These are phyloP conservation scores for Pheucticus melanocephalus DNA, from an alignment of 2,113 vertebrate species.

Conservation along the genomic window DNA sequence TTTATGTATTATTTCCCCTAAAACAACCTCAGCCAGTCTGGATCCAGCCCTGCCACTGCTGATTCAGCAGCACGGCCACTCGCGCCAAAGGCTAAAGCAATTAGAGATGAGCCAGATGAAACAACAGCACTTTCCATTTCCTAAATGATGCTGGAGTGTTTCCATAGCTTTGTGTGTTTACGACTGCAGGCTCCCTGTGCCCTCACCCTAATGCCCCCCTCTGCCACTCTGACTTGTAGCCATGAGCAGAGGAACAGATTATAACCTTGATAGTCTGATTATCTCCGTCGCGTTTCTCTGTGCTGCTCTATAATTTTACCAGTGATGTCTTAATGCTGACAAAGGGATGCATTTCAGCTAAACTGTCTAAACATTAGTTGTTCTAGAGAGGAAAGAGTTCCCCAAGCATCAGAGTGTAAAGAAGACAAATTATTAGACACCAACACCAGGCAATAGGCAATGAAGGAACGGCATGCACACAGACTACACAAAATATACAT, in stretches of 20 bases:
- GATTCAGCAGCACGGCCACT: background rate
- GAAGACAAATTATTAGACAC: background rate
- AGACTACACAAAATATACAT: background rate
- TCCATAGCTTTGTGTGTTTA: background rate
- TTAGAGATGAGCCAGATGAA: slow-evolving; percentile 55
- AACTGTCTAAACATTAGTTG: background rate
- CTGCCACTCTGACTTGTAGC: slow-evolving; percentile 42
- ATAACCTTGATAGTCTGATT: slow-evolving; percentile 42
- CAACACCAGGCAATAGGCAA: background rate
- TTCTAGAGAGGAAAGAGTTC: background rate
- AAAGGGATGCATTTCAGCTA: slow-evolving; percentile 1
- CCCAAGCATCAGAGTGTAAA: background rate
- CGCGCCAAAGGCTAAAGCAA: slow-evolving; percentile 41
- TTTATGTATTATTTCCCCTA: background rate
- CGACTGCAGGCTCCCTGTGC: slow-evolving; percentile 9
- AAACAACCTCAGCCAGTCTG: background rate
- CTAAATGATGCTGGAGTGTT: slow-evolving; percentile 24
- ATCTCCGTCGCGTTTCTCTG: slow-evolving; percentile 12
- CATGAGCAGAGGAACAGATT: slow-evolving; percentile 19
- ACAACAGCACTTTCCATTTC: slow-evolving; percentile 39
- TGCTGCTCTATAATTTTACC: slow-evolving; percentile 13
- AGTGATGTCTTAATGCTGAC: background rate
- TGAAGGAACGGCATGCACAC: background rate
- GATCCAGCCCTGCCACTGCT: background rate
- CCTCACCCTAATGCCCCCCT: background rate